Percentiles rank a stretch among this genome's conserved stretches.
Evolutionary conservation across 1,140 invertebrate species (phyloP).

Genomic region (Temnothorax nylanderi): DNA sequence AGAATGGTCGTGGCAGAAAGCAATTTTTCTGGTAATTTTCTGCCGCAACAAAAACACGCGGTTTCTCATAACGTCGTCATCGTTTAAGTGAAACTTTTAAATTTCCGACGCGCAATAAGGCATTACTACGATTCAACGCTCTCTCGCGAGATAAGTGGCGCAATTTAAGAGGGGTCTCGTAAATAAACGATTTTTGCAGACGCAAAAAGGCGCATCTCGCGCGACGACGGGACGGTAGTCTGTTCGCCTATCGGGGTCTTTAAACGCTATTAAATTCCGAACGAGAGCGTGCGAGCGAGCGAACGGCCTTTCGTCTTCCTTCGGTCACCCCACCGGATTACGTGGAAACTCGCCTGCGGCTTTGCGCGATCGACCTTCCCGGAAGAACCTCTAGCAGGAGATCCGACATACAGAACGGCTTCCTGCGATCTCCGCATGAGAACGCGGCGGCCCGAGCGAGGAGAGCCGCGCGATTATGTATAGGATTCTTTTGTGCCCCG

Average conservation of each 20-base stretch:
- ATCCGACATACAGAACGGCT: conserved; percentile 46
- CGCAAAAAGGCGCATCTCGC: conserved; percentile 14
- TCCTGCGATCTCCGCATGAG: conserved; percentile 49
- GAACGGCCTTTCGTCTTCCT: conserved; percentile 9
- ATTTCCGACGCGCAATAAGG: conserved; percentile 7
- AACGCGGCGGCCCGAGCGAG: neutral
- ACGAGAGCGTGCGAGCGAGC: conserved; percentile 19
- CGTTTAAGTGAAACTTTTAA: conserved; percentile 19
- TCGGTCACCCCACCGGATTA: conserved; percentile 57
- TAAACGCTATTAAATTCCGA: conserved; percentile 42
- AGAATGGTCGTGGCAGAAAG: conserved; percentile 10
- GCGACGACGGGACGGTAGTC: neutral
- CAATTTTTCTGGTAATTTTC: conserved; percentile 41
- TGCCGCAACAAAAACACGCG: neutral
- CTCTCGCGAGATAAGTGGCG: conserved; percentile 6
- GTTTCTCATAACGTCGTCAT: conserved; percentile 16
- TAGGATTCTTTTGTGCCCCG: conserved; percentile 53
- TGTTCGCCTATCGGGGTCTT: conserved; percentile 3
- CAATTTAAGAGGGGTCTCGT: conserved; percentile 13
- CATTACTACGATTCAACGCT: conserved; percentile 15
- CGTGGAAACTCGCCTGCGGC: conserved; percentile 66
- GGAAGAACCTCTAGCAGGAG: conserved; percentile 57
- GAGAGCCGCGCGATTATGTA: conserved; percentile 41
- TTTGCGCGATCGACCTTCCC: conserved; percentile 68
- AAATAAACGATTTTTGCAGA: conserved; percentile 23